Percentiles rank a stretch among this genome's conserved stretches.
Evolutionary conservation across 1,140 invertebrate species (phyloP).

Genomic region (Tenebrio molitor): DNA sequence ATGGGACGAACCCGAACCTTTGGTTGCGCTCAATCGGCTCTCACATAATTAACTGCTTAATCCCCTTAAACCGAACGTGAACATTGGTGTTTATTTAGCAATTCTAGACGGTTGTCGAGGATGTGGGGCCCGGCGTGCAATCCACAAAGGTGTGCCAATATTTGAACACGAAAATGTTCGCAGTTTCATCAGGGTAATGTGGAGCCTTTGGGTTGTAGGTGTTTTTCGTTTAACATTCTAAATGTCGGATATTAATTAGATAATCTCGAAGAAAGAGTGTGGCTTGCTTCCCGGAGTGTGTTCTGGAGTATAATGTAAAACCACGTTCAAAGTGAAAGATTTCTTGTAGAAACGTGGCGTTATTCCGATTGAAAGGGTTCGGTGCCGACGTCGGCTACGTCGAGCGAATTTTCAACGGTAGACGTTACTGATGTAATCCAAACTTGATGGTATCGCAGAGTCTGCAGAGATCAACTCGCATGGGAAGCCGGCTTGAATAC

Average conservation of each 20-base stretch:
- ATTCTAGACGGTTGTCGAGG: slow-evolving; percentile 22
- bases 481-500: slow-evolving; percentile 52
- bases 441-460: slow-evolving; percentile 52
- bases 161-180: slow-evolving; percentile 9
- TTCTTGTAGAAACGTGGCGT: slow-evolving; percentile 48
- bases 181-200: background rate
- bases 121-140: slow-evolving; percentile 10
- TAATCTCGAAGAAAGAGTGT: no score
- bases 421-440: slow-evolving; percentile 51
- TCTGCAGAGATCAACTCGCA: slow-evolving; percentile 54
- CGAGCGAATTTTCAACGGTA: slow-evolving; percentile 25
- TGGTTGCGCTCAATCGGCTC: slow-evolving; percentile 9
- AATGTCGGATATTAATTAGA: no score
- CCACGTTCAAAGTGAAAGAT: slow-evolving; percentile 45
- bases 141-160: slow-evolving; percentile 13
- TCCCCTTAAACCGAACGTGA: slow-evolving; percentile 17
- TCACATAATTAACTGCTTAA: slow-evolving; percentile 45
- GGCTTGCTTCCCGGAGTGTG: no score
- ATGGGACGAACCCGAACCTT: slow-evolving; percentile 7
- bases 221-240: no score
- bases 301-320: background rate
- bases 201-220: no score
- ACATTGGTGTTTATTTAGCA: slow-evolving; percentile 44
- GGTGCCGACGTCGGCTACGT: slow-evolving; percentile 13
- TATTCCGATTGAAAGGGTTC: slow-evolving; percentile 54